Percentiles rank a stretch among this genome's conserved stretches.
Evolutionary conservation across 2,113 vertebrate species (phyloP).

Genomic region (Corythornis madagascariensis): DNA sequence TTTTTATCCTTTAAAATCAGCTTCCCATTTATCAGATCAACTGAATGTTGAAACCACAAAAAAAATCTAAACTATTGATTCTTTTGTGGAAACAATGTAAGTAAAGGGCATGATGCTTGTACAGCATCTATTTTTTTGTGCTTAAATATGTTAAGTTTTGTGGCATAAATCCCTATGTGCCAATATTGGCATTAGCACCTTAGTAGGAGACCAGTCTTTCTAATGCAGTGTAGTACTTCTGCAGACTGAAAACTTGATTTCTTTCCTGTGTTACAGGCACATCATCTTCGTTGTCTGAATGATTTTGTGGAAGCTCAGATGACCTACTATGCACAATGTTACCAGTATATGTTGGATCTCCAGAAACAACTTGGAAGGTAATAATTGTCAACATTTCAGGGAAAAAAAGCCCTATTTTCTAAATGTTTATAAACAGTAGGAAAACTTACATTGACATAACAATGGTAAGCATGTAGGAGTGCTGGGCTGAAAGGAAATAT

Average conservation of each 20-base stretch:
- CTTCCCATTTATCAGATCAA: not conserved
- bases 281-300: conserved; percentile 95
- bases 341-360: conserved; percentile 98
- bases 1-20: not conserved
- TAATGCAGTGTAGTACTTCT: not conserved
- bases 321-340: conserved; percentile 97
- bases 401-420: not conserved
- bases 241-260: not conserved
- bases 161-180: not conserved
- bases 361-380: conserved; percentile 99
- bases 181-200: not conserved
- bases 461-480: not conserved
- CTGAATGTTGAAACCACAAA: not conserved
- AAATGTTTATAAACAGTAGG: not conserved
- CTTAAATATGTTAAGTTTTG: not conserved
- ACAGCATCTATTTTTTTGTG: not conserved
- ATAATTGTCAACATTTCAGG: not conserved
- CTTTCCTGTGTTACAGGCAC: conserved; percentile 78
- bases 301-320: conserved; percentile 98
- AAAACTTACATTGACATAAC: not conserved
- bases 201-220: not conserved
- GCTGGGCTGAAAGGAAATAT: not conserved
- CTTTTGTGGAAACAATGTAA: not conserved
- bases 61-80: not conserved
- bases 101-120: not conserved